Conservation (phyloP, 1,140 invertebrate genomes). For the Drosophila lacteicornis region DNA sequence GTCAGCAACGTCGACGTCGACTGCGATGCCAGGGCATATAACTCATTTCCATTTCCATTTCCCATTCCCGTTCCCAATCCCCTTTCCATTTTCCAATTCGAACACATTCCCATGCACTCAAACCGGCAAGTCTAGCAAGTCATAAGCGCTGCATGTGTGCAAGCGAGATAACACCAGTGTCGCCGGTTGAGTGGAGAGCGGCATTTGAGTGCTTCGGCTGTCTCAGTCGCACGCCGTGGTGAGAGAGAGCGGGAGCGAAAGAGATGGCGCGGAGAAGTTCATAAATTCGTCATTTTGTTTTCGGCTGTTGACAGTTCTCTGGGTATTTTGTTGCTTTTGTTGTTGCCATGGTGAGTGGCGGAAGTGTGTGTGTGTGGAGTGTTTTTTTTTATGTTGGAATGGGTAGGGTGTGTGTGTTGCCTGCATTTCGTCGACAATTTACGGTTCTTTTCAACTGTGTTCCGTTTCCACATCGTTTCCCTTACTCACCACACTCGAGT, state of each 20-base stretch:
- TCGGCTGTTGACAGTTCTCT: slow-evolving; percentile 78
- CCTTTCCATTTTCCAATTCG: slow-evolving; percentile 69
- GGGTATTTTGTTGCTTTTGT: slow-evolving; percentile 56
- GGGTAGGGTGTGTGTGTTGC: slow-evolving; percentile 52
- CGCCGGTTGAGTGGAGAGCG: slow-evolving; percentile 26
- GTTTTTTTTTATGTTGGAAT: slow-evolving; percentile 20
- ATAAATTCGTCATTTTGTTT: slow-evolving; percentile 85
- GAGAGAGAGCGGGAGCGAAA: slow-evolving; percentile 14
- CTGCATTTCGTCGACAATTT: slow-evolving; percentile 63
- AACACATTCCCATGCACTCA: slow-evolving; percentile 71
- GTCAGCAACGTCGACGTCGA: slow-evolving; percentile 41
- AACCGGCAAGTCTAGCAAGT: slow-evolving; percentile 11
- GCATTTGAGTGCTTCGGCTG: not conserved
- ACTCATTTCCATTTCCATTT: slow-evolving; percentile 70
- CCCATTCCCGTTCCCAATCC: slow-evolving; percentile 16
- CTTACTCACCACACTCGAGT: slow-evolving; percentile 58
- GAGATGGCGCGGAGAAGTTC: slow-evolving; percentile 69
- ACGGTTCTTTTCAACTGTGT: slow-evolving; percentile 36
- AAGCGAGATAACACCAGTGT: slow-evolving; percentile 48
- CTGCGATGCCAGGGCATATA: slow-evolving; percentile 53
- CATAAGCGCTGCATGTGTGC: slow-evolving; percentile 3
- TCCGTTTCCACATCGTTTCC: slow-evolving; percentile 46
- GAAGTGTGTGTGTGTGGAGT: slow-evolving; percentile 7
- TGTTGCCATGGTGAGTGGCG: slow-evolving; percentile 49
- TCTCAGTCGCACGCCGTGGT: slow-evolving; percentile 19